Evolutionary conservation across 2,888 invertebrate species (phyloP).

Genomic region (Tachystola acroxantha): DNA sequence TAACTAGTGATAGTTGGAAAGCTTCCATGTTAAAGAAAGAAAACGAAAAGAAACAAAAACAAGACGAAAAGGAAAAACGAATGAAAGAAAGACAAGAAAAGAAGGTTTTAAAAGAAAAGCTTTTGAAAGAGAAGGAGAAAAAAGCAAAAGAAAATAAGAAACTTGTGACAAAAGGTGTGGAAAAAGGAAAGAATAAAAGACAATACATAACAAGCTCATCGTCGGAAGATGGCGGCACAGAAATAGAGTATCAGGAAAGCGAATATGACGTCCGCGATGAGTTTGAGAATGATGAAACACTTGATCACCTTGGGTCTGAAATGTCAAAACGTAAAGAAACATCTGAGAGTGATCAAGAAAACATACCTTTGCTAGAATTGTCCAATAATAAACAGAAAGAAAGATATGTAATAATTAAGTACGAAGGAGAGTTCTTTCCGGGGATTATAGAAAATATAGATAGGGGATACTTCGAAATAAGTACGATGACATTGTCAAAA

Average conservation of each 20-base stretch:
- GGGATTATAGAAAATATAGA: no score
- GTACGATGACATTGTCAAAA: no score
- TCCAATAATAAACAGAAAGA: no score
- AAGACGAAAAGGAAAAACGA: constrained; percentile 9
- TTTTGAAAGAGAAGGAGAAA: constrained; percentile 6
- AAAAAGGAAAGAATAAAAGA: constrained; percentile 1
- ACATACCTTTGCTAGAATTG: no score
- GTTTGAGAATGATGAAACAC: no score
- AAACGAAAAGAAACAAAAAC: constrained; percentile 13
- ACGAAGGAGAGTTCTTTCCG: no score
- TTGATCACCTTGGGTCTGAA: no score
- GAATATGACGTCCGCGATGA: neutral
- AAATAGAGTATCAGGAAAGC: neutral
- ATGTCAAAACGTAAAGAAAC: no score
- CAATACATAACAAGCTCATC: neutral
- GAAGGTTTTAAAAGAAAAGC: neutral
- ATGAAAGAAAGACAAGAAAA: constrained; percentile 6
- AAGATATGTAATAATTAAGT: no score
- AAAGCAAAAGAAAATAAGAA: constrained; percentile 2
- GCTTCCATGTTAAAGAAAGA: constrained; percentile 13
- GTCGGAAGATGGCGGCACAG: neutral
- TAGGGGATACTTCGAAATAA: no score
- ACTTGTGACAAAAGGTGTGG: no score
- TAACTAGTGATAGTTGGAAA: constrained; percentile 13
- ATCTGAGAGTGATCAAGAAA: no score